These are phyloP conservation scores for Rhopalosiphum padi DNA, from an alignment of 1,140 invertebrate species.

Conservation along the genomic window DNA sequence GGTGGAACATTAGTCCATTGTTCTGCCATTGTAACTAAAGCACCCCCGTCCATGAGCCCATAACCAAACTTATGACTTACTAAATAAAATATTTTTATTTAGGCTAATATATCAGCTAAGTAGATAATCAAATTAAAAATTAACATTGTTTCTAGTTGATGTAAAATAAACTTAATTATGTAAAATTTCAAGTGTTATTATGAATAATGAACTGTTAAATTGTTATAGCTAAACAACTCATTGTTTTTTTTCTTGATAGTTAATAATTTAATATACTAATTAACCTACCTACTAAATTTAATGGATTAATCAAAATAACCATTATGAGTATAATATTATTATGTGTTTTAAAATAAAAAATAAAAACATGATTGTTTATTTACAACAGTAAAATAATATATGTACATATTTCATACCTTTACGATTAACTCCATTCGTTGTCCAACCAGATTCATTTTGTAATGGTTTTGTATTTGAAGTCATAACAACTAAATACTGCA, in stretches of 20 bases:
- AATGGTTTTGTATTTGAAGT: conserved; percentile 88
- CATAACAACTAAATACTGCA: conserved; percentile 91
- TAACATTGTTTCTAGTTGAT: neutral
- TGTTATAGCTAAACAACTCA: neutral
- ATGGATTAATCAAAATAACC: neutral
- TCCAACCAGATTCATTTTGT: conserved; percentile 80
- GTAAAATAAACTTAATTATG: neutral
- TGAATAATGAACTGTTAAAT: neutral
- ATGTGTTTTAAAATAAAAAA: neutral
- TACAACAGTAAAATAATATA: neutral
- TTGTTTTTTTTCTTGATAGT: neutral
- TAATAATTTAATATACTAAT: neutral
- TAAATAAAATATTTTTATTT: conserved; percentile 61
- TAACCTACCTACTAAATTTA: neutral
- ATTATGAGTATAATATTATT: neutral
- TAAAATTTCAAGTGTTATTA: neutral
- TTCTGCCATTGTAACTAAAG: conserved; percentile 89
- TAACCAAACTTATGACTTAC: conserved; percentile 94
- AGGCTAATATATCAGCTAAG: neutral
- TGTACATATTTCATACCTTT: conserved; percentile 66
- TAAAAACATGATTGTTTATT: neutral
- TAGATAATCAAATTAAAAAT: neutral
- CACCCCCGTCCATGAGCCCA: conserved; percentile 92
- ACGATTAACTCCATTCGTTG: conserved; percentile 76
- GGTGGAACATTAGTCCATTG: conserved; percentile 86